These are phyloP conservation scores for Caenorhabditis wallacei DNA, from an alignment of 2,888 invertebrate species.

Conservation along the genomic window DNA sequence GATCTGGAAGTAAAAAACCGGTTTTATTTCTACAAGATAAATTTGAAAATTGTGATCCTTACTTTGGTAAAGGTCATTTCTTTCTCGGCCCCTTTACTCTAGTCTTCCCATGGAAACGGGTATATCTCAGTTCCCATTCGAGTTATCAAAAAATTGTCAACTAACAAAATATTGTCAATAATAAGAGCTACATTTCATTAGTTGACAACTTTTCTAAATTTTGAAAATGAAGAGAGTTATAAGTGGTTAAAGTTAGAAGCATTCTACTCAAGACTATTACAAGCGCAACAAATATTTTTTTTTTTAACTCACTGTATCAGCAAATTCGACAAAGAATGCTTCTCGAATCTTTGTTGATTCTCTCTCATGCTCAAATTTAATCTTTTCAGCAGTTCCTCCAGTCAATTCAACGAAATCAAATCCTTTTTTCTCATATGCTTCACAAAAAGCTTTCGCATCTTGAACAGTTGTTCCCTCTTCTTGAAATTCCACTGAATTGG, in stretches of 20 bases:
- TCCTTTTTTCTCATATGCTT: conserved; percentile 64
- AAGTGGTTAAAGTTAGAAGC: no score
- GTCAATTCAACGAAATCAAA: conserved; percentile 78
- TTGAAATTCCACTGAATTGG: conserved; percentile 79
- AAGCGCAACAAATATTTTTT: no score
- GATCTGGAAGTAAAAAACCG: conserved; percentile 43
- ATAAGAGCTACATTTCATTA: no score
- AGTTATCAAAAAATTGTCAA: no score
- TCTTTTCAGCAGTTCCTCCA: conserved; percentile 68
- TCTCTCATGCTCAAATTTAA: conserved; percentile 11
- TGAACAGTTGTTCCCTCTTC: conserved; percentile 68
- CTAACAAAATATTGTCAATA: no score
- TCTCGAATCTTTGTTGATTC: conserved; percentile 70
- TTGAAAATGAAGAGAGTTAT: no score
- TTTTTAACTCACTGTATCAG: conserved; percentile 15
- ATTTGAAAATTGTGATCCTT: no score
- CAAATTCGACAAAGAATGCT: conserved; percentile 45
- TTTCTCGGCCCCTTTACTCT: no score
- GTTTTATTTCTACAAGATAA: not conserved
- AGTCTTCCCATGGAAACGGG: no score
- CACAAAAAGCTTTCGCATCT: conserved; percentile 65
- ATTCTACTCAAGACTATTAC: no score
- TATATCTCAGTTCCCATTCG: no score
- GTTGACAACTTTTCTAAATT: not conserved
- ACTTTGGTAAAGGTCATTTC: no score